A percentile compares a stretch with the other conserved stretches of the same genome.
These are phyloP conservation scores for Bubalus kerabau DNA, from an alignment of 2,113 vertebrate species.

Conservation along the genomic window DNA sequence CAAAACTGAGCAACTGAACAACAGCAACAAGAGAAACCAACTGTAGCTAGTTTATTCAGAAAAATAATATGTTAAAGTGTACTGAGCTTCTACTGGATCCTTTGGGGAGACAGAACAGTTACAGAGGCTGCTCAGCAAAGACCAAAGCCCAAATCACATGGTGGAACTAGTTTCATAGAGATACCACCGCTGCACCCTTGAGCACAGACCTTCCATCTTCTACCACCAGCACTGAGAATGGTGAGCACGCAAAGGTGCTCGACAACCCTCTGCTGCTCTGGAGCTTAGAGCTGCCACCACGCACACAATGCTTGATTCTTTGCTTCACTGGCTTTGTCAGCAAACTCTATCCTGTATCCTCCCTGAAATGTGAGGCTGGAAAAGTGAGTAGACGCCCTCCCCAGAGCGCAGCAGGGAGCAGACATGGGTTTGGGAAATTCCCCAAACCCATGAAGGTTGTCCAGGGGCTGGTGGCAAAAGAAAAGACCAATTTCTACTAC, in stretches of 20 bases:
- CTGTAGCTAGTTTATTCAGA: not conserved
- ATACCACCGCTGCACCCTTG: not conserved
- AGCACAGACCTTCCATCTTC: not conserved
- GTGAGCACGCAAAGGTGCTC: rapidly evolving
- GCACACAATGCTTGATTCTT: not conserved
- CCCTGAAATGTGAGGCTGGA: not conserved
- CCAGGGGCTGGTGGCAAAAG: not conserved
- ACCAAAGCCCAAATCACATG: not conserved
- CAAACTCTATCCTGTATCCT: not conserved
- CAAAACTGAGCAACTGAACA: not conserved
- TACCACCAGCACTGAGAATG: not conserved
- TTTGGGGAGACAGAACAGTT: not conserved
- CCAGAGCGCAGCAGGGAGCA: not conserved
- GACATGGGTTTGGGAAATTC: not conserved
- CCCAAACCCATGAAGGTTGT: not conserved
- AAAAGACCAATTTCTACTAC: not conserved
- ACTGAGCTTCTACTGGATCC: not conserved
- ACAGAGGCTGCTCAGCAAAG: rapidly evolving
- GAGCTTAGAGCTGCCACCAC: not conserved
- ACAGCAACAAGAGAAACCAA: not conserved
- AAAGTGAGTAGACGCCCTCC: not conserved
- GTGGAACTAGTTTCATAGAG: not conserved
- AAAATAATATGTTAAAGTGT: not conserved
- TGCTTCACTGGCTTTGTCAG: not conserved
- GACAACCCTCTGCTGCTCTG: not conserved